A percentile compares a stretch with the other conserved stretches of the same genome.
Evolutionary conservation across 2,113 vertebrate species (phyloP).

Genomic region (Calonectris borealis): DNA sequence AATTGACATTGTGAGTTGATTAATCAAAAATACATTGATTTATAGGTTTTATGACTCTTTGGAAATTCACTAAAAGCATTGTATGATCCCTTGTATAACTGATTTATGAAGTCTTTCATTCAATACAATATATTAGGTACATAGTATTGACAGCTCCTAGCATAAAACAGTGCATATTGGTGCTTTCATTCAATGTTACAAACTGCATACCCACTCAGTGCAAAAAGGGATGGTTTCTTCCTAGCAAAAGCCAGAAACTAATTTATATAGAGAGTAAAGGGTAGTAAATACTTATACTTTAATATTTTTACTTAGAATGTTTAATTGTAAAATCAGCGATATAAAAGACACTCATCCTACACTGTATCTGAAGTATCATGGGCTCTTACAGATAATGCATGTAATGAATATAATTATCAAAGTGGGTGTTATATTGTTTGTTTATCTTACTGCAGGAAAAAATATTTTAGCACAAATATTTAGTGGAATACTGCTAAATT

Average conservation of each 20-base stretch:
- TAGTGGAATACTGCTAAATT: neutral
- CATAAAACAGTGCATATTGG: neutral
- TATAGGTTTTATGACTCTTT: neutral
- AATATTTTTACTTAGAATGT: neutral
- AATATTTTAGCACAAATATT: neutral
- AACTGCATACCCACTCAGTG: neutral
- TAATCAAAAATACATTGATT: neutral
- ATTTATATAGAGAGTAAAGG: neutral
- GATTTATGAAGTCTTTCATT: constrained; percentile 17
- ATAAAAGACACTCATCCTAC: neutral
- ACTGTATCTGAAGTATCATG: neutral
- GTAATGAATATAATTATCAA: neutral
- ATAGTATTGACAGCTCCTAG: neutral
- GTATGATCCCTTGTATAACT: neutral
- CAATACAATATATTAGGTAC: neutral
- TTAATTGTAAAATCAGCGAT: neutral
- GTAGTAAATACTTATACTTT: neutral
- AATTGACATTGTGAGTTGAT: neutral
- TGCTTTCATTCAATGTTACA: neutral
- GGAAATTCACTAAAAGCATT: neutral
- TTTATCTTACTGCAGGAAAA: neutral
- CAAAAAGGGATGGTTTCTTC: neutral
- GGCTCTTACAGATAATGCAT: neutral
- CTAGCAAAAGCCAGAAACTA: neutral
- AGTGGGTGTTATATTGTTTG: neutral